These are phyloP conservation scores for Phalacrocorax pelagicus DNA, from an alignment of 2,113 vertebrate species.

Conservation along the genomic window DNA sequence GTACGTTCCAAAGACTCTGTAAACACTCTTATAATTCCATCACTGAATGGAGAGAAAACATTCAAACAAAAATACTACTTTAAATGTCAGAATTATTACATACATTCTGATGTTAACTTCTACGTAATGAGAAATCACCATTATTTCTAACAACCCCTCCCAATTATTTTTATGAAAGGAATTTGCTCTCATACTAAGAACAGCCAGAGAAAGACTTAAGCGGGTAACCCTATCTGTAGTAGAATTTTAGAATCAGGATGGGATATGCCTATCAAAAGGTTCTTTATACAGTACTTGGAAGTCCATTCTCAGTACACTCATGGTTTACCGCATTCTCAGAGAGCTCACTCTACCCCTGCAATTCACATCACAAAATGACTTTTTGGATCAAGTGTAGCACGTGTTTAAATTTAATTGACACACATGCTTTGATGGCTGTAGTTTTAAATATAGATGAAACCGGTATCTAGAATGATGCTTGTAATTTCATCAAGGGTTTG, in stretches of 20 bases:
- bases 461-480: neutral
- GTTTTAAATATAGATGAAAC: neutral
- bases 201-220: neutral
- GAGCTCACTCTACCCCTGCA: neutral
- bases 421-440: neutral
- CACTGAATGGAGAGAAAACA: slow-evolving; percentile 73
- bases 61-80: neutral
- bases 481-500: neutral
- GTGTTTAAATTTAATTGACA: neutral
- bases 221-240: neutral
- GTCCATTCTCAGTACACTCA: neutral
- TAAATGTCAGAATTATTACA: neutral
- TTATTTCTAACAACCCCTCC: neutral
- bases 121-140: neutral
- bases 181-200: neutral
- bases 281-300: neutral
- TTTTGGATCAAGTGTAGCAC: neutral
- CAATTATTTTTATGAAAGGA: neutral
- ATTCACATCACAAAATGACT: neutral
- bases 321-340: neutral
- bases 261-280: neutral
- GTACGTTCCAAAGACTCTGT: slow-evolving; percentile 85
- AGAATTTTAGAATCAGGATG: neutral
- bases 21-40: slow-evolving; percentile 94
- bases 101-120: neutral